Evolutionary conservation across 2,113 vertebrate species (phyloP), one percentile per base, ranked within the genome.

Genomic region (Corythoichthys intestinalis): DNA sequence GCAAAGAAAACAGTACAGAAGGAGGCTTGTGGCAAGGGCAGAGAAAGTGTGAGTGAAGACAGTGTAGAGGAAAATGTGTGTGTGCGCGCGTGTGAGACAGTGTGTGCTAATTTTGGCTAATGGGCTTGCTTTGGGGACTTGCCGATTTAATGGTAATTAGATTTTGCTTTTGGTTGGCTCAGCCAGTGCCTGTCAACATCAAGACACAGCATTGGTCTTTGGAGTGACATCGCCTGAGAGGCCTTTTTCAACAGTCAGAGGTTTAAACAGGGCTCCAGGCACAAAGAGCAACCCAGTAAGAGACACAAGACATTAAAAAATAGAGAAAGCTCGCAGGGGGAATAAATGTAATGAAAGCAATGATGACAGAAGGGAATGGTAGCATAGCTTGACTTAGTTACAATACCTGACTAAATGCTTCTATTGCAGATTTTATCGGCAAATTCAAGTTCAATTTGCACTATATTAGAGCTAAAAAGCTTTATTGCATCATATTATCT

Each of bases 141-240:
- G 67, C 75, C 74, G 66, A 70, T 85, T 84, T 87, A 86, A 86
- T 89, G 79, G 71, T 87, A 86, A 90, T 91, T 88, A 71, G 71
- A 88, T 91, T 87, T 90, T 76, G 72, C 83, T 79, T 83, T 81
- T 81, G 79, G 81, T 85, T 69, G 60, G 72, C 84, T 87, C 57
- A 44, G 34, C 73, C 73, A 41, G 68, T 41, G 76, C 81, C 80
- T 86, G 81, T 89, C 84, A 87, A 81, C 85, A 83, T 81, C 70
- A 81, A 83, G 82, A 87, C 82, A 81, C 77, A 76, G 80, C 73
- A 67, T 65, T 67, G 35, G 78, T 63, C 70, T 78, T 80, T 66
- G 57, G 65, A 77, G 80, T 79, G 83, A 88, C 85, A 87, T 67
- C 8, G 73, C 75, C 82, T 75, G 66, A 76, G 79, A 86, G 79